phyloP scores from a whole-genome alignment of 2,888 invertebrate species.

The Poecilobothrus nobilitatus region DNA sequence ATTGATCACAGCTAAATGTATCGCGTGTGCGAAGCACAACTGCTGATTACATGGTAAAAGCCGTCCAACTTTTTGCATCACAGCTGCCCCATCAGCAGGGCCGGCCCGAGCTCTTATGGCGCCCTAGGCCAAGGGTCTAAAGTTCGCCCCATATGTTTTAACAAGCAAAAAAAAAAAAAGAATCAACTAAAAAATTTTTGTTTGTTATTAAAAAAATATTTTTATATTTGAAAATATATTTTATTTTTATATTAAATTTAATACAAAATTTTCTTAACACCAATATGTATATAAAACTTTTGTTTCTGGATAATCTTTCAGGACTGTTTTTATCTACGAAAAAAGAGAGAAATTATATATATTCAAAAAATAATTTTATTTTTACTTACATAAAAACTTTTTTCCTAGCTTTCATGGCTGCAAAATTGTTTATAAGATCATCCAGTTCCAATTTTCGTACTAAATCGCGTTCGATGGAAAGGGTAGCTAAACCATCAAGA shows the following conservation, averaged over 20 bases:
- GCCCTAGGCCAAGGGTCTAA: not conserved
- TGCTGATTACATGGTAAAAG: too few species aligned
- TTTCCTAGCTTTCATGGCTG: conserved; percentile 14
- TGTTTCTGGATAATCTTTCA: not conserved
- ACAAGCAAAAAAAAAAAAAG: not conserved
- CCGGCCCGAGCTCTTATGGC: not conserved
- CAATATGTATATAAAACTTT: conserved; percentile 1
- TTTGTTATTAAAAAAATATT: conserved; percentile 4
- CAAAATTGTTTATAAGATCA: conserved; percentile 14
- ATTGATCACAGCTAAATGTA: too few species aligned
- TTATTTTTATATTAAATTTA: conserved; percentile 6
- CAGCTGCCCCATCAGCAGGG: too few species aligned
- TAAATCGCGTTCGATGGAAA: conserved; percentile 13
- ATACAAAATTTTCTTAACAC: not conserved
- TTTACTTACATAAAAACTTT: conserved; percentile 9
- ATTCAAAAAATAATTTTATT: conserved; percentile 10
- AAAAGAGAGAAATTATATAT: conserved; percentile 10
- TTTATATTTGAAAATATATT: conserved; percentile 3
- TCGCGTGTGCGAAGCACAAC: too few species aligned
- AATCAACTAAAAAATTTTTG: too few species aligned
- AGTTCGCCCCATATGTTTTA: conserved; percentile 1
- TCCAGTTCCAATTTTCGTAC: conserved; percentile 14
- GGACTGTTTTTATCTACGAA: conserved; percentile 8
- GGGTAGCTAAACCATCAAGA: conserved; percentile 13
- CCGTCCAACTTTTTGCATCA: too few species aligned